phyloP scores from a whole-genome alignment of 1,140 invertebrate species.

The Calliphora vicina region DNA sequence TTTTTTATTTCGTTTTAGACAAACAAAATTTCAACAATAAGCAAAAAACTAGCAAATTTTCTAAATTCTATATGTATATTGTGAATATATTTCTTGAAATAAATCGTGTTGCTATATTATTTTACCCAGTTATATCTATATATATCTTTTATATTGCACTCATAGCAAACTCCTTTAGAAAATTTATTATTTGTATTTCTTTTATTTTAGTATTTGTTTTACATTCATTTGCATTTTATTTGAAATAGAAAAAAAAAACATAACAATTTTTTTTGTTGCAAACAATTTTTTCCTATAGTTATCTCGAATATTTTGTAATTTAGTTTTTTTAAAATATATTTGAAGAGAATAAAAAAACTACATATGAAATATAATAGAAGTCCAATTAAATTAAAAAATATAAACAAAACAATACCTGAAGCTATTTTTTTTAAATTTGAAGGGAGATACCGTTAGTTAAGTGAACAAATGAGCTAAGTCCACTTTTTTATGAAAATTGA shows the following conservation, averaged over 20 bases:
- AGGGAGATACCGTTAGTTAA: too few relatives aligned
- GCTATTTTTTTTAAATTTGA: too few relatives aligned
- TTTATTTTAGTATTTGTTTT: background rate
- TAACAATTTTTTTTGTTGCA: too few relatives aligned
- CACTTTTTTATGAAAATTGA: too few relatives aligned
- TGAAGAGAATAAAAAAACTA: too few relatives aligned
- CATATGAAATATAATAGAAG: too few relatives aligned
- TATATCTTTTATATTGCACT: background rate
- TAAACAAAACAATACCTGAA: too few relatives aligned
- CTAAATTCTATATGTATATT: background rate
- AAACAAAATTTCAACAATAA: background rate
- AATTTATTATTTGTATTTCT: background rate
- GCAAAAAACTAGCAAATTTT: too few relatives aligned
- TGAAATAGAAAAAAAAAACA: background rate
- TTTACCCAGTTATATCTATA: background rate
- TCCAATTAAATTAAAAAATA: too few relatives aligned
- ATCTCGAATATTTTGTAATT: too few relatives aligned
- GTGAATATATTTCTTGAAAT: background rate
- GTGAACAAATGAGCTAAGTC: too few relatives aligned
- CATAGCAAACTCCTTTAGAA: background rate
- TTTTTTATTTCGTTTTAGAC: background rate
- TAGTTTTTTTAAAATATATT: too few relatives aligned
- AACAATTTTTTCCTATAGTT: background rate
- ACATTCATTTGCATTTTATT: conserved; percentile 6
- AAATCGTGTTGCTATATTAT: background rate